Evolutionary conservation across 1,140 invertebrate genomes (phyloP), one percentile per base, ranked within the genome.

Genomic region (Yoshiicerus persimilis): DNA sequence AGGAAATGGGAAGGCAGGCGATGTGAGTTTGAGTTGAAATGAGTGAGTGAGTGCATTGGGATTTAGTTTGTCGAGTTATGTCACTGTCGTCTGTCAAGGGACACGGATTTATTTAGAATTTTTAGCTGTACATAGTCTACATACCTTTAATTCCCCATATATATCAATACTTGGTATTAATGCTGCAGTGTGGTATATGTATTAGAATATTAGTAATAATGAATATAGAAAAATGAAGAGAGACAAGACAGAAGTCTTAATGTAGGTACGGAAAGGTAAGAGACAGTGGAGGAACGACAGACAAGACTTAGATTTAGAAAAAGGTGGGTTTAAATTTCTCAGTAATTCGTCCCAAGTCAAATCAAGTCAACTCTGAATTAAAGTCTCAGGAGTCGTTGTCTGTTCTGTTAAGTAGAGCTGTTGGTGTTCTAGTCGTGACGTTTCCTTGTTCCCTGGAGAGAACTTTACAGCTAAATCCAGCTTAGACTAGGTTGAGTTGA

Each of bases 381-480:
- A 80, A 80, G 75, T 80, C 75, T 38, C 75, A 80, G 75, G 75
- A 80, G 75, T 80, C 75, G 75, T 80, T 80, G 75, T 32, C 75
- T 80, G 75, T 80, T 34, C 75, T 80, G 30, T 80, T 80, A 80
- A 80, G 75, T 80, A 80, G 75, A 80, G 75, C 75, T 80, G 75
- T 80, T 80, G 75, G 75, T 80, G 75, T 80, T 80, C 75, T 80
- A 20, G 32, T 80, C 75, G 75, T 80, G 75, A 80, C 75, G 34
- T 38, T 80, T 80, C 75, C 75, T 80, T 80, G 75, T 80, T 80
- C 75, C 75, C 75, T 80, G 75, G 75, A 80, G 75, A 80, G 75
- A 80, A 80, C 30, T 80, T 80, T 80, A 80, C 75, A 80, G 75
- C 75, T 80, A 80, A 80, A 80, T 80, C 75, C 75, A 80, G 75